phyloP scores from a whole-genome alignment of 2,797 vertebrate species.

The Melanotaenia maccullochi region DNA sequence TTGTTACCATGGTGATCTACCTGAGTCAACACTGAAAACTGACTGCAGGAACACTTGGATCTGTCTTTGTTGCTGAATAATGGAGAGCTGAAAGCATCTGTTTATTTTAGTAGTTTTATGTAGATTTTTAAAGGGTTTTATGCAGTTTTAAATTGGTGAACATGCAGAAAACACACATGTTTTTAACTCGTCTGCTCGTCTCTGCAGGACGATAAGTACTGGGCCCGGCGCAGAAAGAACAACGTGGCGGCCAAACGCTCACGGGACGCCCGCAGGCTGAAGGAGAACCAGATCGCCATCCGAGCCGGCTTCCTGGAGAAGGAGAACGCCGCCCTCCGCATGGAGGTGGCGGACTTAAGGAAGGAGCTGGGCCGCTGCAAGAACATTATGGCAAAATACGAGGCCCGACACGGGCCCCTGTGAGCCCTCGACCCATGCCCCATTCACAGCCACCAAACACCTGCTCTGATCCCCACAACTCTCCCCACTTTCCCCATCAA shows the following conservation, averaged over 20 bases:
- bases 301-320: conserved; percentile 96
- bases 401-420: conserved; percentile 91
- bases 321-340: conserved; percentile 93
- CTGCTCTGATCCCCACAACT: neutral
- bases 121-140: too few relatives aligned
- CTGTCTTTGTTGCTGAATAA: too few relatives aligned
- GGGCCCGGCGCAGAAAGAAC: conserved; percentile 98
- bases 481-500: neutral
- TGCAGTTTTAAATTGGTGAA: too few relatives aligned
- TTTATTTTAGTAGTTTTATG: too few relatives aligned
- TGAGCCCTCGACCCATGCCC: conserved; percentile 66
- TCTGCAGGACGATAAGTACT: conserved; percentile 95
- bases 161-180: too few relatives aligned
- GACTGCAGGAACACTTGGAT: too few relatives aligned
- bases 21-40: too few relatives aligned
- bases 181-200: conserved; percentile 33
- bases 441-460: neutral
- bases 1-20: too few relatives aligned
- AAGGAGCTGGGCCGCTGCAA: conserved; percentile 97
- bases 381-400: conserved; percentile 94
- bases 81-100: too few relatives aligned
- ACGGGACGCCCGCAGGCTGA: conserved; percentile 93
- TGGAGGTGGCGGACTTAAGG: conserved; percentile 92
- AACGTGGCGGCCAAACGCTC: conserved; percentile 97
- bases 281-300: conserved; percentile 99